Conservation (phyloP, 1,140 invertebrate species). For the Acromyrmex charruanus region DNA sequence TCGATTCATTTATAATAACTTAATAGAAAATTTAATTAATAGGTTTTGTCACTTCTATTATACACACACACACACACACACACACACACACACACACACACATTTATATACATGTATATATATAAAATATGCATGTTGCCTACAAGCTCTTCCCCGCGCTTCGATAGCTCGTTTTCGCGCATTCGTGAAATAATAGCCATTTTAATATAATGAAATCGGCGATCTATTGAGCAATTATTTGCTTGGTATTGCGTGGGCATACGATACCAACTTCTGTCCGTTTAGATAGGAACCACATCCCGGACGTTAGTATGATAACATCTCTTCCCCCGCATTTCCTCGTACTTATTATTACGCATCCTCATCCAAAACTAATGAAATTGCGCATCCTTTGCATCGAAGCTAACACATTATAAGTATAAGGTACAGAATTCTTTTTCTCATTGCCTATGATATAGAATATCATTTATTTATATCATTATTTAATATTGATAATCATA, state of each 20-base stretch:
- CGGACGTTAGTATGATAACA: slow-evolving; percentile 82
- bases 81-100: rapidly evolving
- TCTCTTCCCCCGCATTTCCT: slow-evolving; percentile 85
- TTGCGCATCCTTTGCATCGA: slow-evolving; percentile 57
- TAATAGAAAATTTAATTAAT: slow-evolving; percentile 28
- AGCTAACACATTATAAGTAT: neutral
- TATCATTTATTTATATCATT: neutral
- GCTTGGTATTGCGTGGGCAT: slow-evolving; percentile 78
- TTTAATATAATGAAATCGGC: slow-evolving; percentile 71
- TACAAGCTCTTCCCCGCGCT: neutral
- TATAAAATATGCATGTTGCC: neutral
- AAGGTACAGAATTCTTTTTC: slow-evolving; percentile 3
- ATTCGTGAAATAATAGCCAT: slow-evolving; percentile 42
- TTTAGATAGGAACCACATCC: slow-evolving; percentile 84
- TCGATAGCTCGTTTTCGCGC: neutral
- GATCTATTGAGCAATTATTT: slow-evolving; percentile 78
- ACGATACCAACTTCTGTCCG: slow-evolving; percentile 82
- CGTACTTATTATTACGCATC: slow-evolving; percentile 75
- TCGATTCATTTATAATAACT: neutral
- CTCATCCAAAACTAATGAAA: slow-evolving; percentile 58
- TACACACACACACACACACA: no score
- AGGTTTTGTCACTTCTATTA: neutral
- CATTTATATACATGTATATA: no score
- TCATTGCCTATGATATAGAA: neutral
- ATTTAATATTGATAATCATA: neutral